Evolutionary conservation across 1,140 invertebrate genomes (phyloP).

Genomic region (Chrysopa pallens): DNA sequence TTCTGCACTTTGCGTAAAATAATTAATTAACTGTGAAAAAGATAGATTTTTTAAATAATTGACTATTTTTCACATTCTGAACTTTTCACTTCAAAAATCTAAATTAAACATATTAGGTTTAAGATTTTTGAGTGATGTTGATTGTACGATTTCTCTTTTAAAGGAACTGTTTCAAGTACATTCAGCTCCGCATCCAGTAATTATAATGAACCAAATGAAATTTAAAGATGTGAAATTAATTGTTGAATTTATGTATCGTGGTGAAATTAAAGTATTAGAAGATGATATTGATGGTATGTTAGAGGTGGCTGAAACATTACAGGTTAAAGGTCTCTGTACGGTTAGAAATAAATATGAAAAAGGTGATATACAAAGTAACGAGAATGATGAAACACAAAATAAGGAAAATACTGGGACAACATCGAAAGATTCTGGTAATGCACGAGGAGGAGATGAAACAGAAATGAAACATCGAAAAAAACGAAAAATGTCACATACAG

Average conservation of each 20-base stretch:
- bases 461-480: conserved; percentile 3
- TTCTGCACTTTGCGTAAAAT: too few relatives aligned
- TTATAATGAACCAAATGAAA: conserved; percentile 29
- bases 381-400: neutral
- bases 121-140: too few relatives aligned
- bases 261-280: conserved; percentile 31
- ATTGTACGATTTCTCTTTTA: conserved; percentile 5
- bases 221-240: conserved; percentile 26
- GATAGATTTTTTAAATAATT: too few relatives aligned
- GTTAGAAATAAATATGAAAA: conserved; percentile 16
- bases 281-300: conserved; percentile 22
- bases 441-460: conserved; percentile 1
- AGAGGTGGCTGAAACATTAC: conserved; percentile 22
- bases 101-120: too few relatives aligned
- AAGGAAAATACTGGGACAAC: conserved; percentile 2
- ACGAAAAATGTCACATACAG: conserved; percentile 5
- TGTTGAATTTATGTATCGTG: conserved; percentile 34
- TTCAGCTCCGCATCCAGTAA: conserved; percentile 25
- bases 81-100: neutral
- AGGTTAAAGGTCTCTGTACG: conserved; percentile 26
- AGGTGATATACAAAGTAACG: conserved; percentile 6
- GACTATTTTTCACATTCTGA: neutral
- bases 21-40: too few relatives aligned
- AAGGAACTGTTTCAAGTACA: conserved; percentile 26
- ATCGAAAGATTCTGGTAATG: neutral